Conservation (phyloP, 1,140 invertebrate genomes). For the Hesperophylax magnus region DNA sequence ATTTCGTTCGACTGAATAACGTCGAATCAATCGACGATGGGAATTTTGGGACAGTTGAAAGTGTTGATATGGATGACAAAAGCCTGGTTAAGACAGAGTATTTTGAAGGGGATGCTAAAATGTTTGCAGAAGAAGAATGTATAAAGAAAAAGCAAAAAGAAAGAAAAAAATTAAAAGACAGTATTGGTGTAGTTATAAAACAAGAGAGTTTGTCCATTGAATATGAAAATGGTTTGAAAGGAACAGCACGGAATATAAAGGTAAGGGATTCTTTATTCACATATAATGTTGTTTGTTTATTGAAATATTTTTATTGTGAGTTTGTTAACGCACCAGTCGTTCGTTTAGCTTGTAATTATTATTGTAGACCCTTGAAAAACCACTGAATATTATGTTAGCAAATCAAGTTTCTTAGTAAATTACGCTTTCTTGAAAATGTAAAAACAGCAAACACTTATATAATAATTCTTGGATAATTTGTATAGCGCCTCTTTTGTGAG, state of each 20-base stretch:
- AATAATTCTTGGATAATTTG: no score
- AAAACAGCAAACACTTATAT: no score
- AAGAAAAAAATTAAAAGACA: background rate
- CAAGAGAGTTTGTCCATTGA: background rate
- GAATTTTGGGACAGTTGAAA: background rate
- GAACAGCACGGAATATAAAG: background rate
- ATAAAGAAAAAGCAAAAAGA: background rate
- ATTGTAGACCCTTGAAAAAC: no score
- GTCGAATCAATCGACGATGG: background rate
- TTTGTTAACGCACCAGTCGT: background rate
- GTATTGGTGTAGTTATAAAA: background rate
- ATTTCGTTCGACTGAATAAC: background rate
- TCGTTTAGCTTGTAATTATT: no score
- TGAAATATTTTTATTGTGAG: no score
- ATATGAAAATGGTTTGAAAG: background rate
- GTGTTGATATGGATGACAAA: background rate
- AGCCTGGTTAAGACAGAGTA: background rate
- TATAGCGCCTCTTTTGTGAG: no score
- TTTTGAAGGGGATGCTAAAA: background rate
- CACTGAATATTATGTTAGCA: no score
- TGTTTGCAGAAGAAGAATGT: background rate
- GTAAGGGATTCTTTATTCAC: background rate
- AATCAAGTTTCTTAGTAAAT: no score
- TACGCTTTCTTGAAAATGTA: no score
- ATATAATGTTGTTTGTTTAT: no score